Conservation (phyloP, 2,888 invertebrate genomes). For the Amphiduros pacificus region DNA sequence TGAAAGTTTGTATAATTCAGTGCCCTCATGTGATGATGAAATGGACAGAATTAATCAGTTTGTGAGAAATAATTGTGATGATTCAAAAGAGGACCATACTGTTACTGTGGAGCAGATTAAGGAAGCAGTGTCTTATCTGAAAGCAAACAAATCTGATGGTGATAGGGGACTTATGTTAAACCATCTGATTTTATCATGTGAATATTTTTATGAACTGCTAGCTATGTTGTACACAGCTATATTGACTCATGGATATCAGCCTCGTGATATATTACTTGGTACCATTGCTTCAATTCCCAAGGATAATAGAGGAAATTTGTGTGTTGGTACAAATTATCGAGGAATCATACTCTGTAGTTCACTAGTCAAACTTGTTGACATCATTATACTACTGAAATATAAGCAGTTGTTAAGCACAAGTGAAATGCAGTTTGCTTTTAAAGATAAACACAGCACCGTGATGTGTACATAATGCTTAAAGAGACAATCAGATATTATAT, state of each 20-base stretch:
- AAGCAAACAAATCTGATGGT: background rate
- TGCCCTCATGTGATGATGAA: background rate
- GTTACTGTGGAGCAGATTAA: background rate
- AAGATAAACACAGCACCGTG: background rate
- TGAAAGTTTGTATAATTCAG: background rate
- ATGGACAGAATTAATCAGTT: background rate
- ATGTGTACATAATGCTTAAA: background rate
- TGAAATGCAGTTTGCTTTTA: conserved; percentile 3
- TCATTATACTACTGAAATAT: background rate
- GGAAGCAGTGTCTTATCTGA: background rate
- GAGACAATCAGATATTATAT: background rate
- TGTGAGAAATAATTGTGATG: background rate
- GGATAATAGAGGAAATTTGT: background rate
- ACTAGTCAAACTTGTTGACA: background rate
- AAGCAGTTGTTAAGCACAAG: background rate
- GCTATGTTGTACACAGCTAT: background rate
- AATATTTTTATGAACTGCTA: background rate
- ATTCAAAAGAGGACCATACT: background rate
- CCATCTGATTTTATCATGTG: background rate
- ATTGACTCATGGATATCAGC: conserved; percentile 3
- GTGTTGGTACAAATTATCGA: background rate
- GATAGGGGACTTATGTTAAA: background rate
- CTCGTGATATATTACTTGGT: background rate
- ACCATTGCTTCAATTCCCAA: background rate
- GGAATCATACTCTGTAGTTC: background rate